Base-by-base conservation (phyloP, 2,888 invertebrate species). In the Cheiracanthium punctorium region DNA sequence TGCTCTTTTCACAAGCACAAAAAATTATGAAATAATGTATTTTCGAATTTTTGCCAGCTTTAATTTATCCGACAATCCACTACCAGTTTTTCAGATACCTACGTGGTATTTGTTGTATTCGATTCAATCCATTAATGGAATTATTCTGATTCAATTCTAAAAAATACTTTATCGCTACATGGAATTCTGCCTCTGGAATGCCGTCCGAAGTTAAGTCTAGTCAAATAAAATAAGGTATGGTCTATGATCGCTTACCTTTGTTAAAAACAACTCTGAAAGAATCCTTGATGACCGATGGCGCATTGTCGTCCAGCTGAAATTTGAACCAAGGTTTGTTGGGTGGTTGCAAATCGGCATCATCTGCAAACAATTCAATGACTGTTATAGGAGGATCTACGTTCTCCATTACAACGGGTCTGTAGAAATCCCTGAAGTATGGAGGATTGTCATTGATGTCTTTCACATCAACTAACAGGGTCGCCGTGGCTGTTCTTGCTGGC, bases 311-410 rank as follows among this genome's bases (percentile, higher is more conserved):
- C 74, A 96, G 93, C 1, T 93, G 92, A 91, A 95, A 95, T 1
- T 94, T 93, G 92, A 97, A 98, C 0, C 97, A 97, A 0, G 96
- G 95, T 0, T 97, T 97, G 90, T 97, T 97, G 5, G 84, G 88
- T 4, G 88, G 74, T 29, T 87, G 73, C 41, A 88, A 88, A 79
- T 89, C 90, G 17, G 82, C 77, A 77, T 89, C 90, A 41, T 85
- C 88, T 4, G 89, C 89, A 58, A 86, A 80, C 12, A 89, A 80
- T 82, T 89, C 88, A 17, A 89, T 88, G 0, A 88, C 87, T 77
- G 82, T 89, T 29, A 81, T n/a, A 28, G 91, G 91, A 0, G 90
- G 90, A 17, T 76, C 74, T 2, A 69, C 89, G 89, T 92, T 91
- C 88, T 92, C 92, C 89, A 89, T 89, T 71, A 92, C 91, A 41